phyloP scores from a whole-genome alignment of 92 coral and sea anemone species.

The Epizoanthus scotinus region DNA sequence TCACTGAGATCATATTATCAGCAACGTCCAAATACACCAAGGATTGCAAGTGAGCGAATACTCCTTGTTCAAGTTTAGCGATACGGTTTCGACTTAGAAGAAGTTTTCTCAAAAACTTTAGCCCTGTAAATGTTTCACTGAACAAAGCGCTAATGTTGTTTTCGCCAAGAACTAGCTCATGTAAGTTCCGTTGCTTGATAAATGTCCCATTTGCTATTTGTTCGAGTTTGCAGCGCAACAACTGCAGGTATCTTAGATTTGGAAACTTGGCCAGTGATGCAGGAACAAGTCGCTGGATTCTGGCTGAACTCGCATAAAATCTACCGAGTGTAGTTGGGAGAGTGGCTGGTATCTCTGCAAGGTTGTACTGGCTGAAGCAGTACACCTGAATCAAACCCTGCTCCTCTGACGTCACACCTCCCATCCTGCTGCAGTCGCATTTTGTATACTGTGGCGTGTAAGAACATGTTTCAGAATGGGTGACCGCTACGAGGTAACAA shows the following conservation, averaged over 20 bases:
- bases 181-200: constrained; percentile 38
- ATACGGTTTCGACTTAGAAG: constrained; percentile 55
- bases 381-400: constrained; percentile 11
- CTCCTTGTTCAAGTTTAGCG: constrained; percentile 42
- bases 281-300: constrained; percentile 14
- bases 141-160: constrained; percentile 49
- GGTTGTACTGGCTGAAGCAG: constrained; percentile 2
- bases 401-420: constrained; percentile 16
- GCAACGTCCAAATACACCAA: constrained; percentile 49
- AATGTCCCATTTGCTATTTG: constrained; percentile 60
- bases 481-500: neutral
- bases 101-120: constrained; percentile 45
- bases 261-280: constrained; percentile 51
- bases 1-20: constrained; percentile 42
- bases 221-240: constrained; percentile 50
- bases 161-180: constrained; percentile 40
- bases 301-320: constrained; percentile 19
- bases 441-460: constrained; percentile 12
- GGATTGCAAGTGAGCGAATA: constrained; percentile 38
- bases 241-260: constrained; percentile 46
- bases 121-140: constrained; percentile 56
- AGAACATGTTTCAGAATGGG: constrained; percentile 4
- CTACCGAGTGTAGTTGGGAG: constrained; percentile 40
- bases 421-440: constrained; percentile 26
- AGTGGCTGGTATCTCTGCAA: constrained; percentile 38